Evolutionary conservation across 2,797 vertebrate genomes (phyloP), one percentile per base, ranked within the genome.

Genomic region (Syndactyla subalaris): DNA sequence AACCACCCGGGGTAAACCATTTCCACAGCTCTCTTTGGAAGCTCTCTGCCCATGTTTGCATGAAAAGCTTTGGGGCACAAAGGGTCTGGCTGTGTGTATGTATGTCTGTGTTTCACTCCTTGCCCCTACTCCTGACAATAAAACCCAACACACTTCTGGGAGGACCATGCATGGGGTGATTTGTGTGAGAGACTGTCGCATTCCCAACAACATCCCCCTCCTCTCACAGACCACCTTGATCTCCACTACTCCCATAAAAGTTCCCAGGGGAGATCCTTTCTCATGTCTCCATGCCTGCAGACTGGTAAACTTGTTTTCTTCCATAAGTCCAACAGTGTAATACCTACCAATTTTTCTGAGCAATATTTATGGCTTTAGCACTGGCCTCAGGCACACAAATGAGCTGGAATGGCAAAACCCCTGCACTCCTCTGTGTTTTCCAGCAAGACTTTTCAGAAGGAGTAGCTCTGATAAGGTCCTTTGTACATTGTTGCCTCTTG

Each of bases 171-270:
- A 19, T 1, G 7, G 14, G 4, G 11, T 67, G 41, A 10, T 43
- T 66, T 68, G 39, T 38, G 12, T 30, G 24, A 54, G 43, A 46
- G 5, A 8, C 7, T 73, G 12, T 19, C 55, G 65, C 39, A 9
- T n/a, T 74, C n/a, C 18, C 59, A 51, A 63, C 0, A 7, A 48
- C 4, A 8, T 13, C 1, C 2, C 5, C 5, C 34, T 79, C 9
- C n/a, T 84, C 66, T 70, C 8, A 3, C 36, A 63, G 36, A 7
- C n/a, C n/a, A 26, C 39, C 14, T 80, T 57, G 23, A 51, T 39
- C 14, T 57, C 41, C 52, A 71, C 24, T 23, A 23, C 8, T 12
- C 13, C 27, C 30, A 57, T 24, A 34, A 85, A 77, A 23, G 1
- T 46, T 85, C 43, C 15, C 30, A 30, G 39, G 17, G n/a, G 9